Base-by-base conservation (phyloP, 2,888 invertebrate species). In the Himalopsyche tibetana region DNA sequence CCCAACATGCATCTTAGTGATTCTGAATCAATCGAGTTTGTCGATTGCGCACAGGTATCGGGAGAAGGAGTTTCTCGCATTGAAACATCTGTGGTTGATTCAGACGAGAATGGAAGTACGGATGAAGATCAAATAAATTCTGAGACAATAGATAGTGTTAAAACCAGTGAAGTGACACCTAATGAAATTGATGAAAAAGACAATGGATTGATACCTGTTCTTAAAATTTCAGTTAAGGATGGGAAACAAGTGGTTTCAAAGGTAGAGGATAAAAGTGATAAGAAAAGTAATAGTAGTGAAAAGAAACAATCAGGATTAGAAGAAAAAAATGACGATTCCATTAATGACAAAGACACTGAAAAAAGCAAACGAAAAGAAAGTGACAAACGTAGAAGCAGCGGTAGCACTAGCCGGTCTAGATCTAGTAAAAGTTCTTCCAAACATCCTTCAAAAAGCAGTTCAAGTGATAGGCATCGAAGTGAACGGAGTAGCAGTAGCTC, bases 211-310 rank as follows among this genome's bases (percentile, higher is more conserved):
- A 90, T 93, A 88, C 92, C 92, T 82, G 92, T 91, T 86, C 91
- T 92, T 90, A 96, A 96, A 92, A 94, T 96, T 89, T 94, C 95
- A 55, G 92, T 96, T 87, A 95, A 95, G 90, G 96, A 96, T 92
- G 96, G 95, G 19, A 96, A 96, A 91, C 95, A 96, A 91, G 93
- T 95, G 81, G 92, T 96, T 90, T 94, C 95, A 9, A 94, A 95
- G 91, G 92, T 95, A 88, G 93, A 92, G 88, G 92, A 92, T 87
- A 90, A 87, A 89, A 88, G 81, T 84, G 88, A 87, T 81, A 87
- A 89, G 69, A 89, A 89, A 56, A 87, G 79, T 36, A 89, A 89
- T 86, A 89, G 89, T 85, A 88, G 87, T 80, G 89, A 80, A 40
- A 87, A 86, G 79, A 17, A 82, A 40, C 80, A 42, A 55, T 85